Percentiles rank a stretch among this genome's conserved stretches.
phyloP scores from a whole-genome alignment of 2,888 invertebrate species.

The Metallyticus violacea region DNA sequence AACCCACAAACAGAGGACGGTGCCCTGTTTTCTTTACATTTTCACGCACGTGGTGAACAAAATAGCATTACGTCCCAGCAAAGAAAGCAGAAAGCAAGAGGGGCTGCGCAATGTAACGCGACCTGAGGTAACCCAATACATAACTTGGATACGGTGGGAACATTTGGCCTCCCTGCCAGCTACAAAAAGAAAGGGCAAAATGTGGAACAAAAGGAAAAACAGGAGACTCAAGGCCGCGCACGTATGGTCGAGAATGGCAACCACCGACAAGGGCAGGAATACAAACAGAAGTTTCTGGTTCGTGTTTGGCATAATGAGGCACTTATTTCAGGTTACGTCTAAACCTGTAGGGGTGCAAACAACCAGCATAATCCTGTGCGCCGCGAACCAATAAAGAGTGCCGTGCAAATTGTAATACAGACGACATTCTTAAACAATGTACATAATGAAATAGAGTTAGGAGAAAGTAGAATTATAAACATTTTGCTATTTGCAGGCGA shows the following conservation, averaged over 20 bases:
- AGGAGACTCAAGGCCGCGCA: not conserved
- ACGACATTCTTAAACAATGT: too few relatives aligned
- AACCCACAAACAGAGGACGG: too few relatives aligned
- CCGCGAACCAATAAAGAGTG: too few relatives aligned
- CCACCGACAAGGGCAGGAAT: not conserved
- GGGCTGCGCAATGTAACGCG: not conserved
- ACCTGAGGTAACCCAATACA: not conserved
- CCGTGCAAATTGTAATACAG: too few relatives aligned
- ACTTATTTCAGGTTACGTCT: not conserved
- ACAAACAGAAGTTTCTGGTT: not conserved
- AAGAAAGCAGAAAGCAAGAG: not conserved
- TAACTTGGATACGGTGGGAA: not conserved
- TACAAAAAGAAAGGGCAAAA: not conserved
- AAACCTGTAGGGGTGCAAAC: not conserved
- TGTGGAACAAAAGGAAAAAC: not conserved
- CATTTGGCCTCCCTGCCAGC: not conserved
- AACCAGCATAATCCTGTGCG: too few relatives aligned
- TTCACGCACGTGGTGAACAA: not conserved
- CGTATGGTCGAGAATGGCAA: not conserved
- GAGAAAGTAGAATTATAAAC: too few relatives aligned
- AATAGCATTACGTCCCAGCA: not conserved
- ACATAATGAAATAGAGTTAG: too few relatives aligned
- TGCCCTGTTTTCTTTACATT: not conserved
- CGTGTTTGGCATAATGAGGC: not conserved
- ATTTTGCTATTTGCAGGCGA: too few relatives aligned